phyloP scores from a whole-genome alignment of 2,797 vertebrate species.

The Thalassophryne amazonica region DNA sequence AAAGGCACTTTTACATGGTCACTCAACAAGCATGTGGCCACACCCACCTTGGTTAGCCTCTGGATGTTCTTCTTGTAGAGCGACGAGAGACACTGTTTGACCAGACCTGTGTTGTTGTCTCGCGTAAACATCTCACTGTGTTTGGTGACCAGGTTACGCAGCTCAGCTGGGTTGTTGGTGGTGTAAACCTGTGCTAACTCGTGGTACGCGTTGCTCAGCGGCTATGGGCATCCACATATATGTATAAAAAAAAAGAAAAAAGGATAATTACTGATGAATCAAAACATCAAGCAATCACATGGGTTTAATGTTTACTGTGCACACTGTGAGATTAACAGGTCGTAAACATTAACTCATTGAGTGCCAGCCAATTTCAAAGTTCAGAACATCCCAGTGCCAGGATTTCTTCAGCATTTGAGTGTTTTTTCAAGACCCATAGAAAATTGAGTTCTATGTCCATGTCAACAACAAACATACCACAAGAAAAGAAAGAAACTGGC shows the following conservation, averaged over 20 bases:
- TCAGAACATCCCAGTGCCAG: too few species aligned
- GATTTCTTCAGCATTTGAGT: too few species aligned
- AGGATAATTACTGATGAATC: neutral
- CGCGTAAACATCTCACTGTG: constrained; percentile 92
- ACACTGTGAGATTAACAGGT: too few species aligned
- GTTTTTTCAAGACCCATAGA: too few species aligned
- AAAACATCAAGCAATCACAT: neutral
- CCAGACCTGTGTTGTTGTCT: constrained; percentile 96
- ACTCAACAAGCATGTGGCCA: neutral
- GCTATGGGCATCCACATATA: constrained; percentile 72
- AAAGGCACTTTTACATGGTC: neutral
- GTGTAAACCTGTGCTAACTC: constrained; percentile 96
- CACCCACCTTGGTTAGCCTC: constrained; percentile 94
- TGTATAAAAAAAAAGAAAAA: neutral
- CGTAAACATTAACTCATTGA: too few species aligned
- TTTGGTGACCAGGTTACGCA: constrained; percentile 91
- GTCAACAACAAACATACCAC: too few species aligned
- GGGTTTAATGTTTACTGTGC: too few species aligned
- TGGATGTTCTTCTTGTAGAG: constrained; percentile 99
- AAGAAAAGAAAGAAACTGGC: too few species aligned
- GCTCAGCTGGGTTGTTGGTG: constrained; percentile 94
- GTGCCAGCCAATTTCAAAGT: too few species aligned
- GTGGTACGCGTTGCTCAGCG: constrained; percentile 97
- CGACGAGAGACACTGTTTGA: constrained; percentile 97
- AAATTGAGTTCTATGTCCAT: too few species aligned